These are phyloP conservation scores for Cossypha dichroa DNA, from an alignment of 2,797 vertebrate genomes.

Conservation along the genomic window DNA sequence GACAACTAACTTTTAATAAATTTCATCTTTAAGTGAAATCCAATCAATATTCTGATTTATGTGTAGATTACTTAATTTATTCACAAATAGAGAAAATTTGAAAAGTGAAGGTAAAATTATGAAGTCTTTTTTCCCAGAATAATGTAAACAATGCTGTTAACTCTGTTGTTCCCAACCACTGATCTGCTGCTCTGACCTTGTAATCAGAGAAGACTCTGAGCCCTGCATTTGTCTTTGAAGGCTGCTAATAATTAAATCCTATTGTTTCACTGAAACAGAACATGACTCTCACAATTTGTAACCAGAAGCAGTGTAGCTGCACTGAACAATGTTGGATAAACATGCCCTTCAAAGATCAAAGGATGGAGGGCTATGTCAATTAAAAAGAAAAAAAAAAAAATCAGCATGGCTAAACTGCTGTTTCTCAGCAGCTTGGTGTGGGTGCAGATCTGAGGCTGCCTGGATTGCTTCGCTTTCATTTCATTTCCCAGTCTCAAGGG, in stretches of 20 bases:
- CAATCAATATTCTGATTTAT: background rate
- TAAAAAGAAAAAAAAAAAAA: background rate
- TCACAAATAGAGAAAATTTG: background rate
- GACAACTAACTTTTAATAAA: background rate
- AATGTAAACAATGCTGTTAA: constrained; percentile 2
- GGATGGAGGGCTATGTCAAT: constrained; percentile 39
- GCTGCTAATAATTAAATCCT: constrained; percentile 63
- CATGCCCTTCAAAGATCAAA: constrained; percentile 63
- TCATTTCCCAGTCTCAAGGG: constrained; percentile 9
- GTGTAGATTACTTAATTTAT: background rate
- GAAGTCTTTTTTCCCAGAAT: background rate
- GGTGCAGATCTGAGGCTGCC: constrained; percentile 33
- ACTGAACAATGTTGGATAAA: constrained; percentile 64
- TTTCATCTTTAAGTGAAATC: background rate
- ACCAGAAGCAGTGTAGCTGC: constrained; percentile 48
- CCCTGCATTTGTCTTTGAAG: constrained; percentile 49
- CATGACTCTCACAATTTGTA: constrained; percentile 53
- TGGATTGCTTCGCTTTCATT: constrained; percentile 16
- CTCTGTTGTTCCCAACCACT: background rate
- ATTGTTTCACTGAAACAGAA: constrained; percentile 66
- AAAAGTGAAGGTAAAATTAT: background rate
- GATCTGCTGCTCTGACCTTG: constrained; percentile 37
- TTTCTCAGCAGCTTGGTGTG: background rate
- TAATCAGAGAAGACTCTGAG: constrained; percentile 16
- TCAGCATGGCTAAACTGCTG: constrained; percentile 3